Evolutionary conservation across 1,140 invertebrate genomes (phyloP), one percentile per base, ranked within the genome.

Genomic region (Oryctes rhinoceros): DNA sequence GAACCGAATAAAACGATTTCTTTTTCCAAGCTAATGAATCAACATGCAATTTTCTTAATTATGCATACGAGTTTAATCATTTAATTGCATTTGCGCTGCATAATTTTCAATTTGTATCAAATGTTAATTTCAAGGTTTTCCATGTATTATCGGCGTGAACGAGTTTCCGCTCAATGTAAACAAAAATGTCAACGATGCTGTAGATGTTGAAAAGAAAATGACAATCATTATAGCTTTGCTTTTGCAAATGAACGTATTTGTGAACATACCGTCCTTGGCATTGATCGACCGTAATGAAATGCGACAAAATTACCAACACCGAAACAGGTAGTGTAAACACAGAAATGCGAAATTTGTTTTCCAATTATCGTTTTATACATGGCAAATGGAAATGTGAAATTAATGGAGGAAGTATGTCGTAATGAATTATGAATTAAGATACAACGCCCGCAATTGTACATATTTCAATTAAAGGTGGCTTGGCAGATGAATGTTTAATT

Each of bases 181-280:
- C 35, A 71, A 71, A 71, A 71, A 71, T 71, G 65, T 71, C 65
- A n/a, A 59, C 15, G n/a, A 18, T 59, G 53, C 18, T n/a, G 15
- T 59, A 18, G 15, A 59, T 6, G 24, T 71, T 30, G 20, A 24
- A 71, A 71, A 71, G 20, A 71, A 30, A 37, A 35, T 30, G 65
- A 35, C 20, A 71, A 71, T 71, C 65, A 71, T 71, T 71, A 15
- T 59, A n/a, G 53, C 18, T 6, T 3, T 18, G 15, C 13, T 59
- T 59, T 15, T 18, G 15, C n/a, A 53, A 15, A n/a, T 13, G 49
- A 15, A n/a, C 49, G 53, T n/a, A 59, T 59, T 59, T 59, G 15
- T 59, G 15, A 59, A 6, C 53, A 18, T 3, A n/a, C n/a, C 7
- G 53, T 6, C 53, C 53, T 59, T 59, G 53, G 15, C 53, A 59